Evolutionary conservation across 2,888 invertebrate genomes (phyloP).

Genomic region (Archaeoteleia sp.): DNA sequence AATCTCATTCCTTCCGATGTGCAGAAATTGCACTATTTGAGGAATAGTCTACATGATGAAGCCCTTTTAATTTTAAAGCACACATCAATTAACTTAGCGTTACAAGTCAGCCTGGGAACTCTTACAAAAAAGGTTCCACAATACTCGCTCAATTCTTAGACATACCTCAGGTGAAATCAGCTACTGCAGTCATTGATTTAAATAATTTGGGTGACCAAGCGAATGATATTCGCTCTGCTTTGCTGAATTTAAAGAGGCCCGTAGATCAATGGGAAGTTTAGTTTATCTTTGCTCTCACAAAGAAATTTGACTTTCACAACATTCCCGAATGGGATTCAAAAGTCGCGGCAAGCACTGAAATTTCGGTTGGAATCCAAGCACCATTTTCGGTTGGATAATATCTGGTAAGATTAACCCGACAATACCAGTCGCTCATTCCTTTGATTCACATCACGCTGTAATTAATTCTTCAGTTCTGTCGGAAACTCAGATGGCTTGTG

Average conservation of each 20-base stretch:
- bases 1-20: too few relatives aligned
- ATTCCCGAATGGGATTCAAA: neutral
- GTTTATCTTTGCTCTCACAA: neutral
- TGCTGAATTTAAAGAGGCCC: neutral
- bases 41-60: neutral
- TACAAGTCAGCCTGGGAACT: neutral
- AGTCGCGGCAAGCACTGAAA: too few relatives aligned
- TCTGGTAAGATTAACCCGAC: too few relatives aligned
- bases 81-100: neutral
- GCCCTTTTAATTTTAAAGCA: neutral
- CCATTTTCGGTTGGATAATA: too few relatives aligned
- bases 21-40: neutral
- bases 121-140: neutral
- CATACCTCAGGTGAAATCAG: too few relatives aligned
- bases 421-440: too few relatives aligned
- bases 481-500: too few relatives aligned
- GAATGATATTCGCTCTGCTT: neutral
- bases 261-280: neutral
- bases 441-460: too few relatives aligned
- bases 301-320: neutral
- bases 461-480: too few relatives aligned
- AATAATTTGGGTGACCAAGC: neutral
- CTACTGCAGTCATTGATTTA: conserved; percentile 5
- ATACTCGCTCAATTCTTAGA: neutral
- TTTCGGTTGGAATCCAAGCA: too few relatives aligned